A percentile compares a stretch with the other conserved stretches of the same genome.
phyloP scores from a whole-genome alignment of 2,113 vertebrate genomes.

The Irena cyanogastra region DNA sequence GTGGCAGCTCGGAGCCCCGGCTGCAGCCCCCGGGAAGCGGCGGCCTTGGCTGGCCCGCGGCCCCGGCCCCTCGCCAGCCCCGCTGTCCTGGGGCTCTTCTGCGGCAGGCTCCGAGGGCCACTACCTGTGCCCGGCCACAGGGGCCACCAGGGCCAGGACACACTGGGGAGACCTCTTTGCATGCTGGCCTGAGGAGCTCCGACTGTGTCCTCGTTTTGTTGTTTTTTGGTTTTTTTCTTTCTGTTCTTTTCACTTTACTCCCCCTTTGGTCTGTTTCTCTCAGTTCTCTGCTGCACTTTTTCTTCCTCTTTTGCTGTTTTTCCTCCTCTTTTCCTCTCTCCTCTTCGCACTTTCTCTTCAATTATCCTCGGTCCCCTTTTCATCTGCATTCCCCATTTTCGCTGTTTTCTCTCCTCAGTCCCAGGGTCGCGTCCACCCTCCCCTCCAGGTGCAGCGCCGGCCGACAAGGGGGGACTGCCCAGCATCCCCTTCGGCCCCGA shows the following conservation, averaged over 20 bases:
- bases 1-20: constrained; percentile 80
- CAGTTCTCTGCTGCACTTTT: neutral
- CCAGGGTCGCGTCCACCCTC: neutral
- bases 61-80: neutral
- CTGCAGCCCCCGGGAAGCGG: constrained; percentile 70
- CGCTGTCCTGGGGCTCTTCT: neutral
- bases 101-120: fast-evolving
- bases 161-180: neutral
- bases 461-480: neutral
- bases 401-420: neutral
- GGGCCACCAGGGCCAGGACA: neutral
- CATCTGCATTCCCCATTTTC: neutral
- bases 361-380: neutral
- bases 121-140: neutral
- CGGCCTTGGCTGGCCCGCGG: neutral
- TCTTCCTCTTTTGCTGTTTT: neutral
- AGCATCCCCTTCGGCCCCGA: neutral
- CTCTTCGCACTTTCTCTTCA: neutral
- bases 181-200: neutral
- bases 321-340: neutral
- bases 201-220: neutral
- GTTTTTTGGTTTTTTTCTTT: neutral
- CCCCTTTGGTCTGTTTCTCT: neutral
- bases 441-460: neutral
- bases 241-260: neutral